Base-by-base conservation (phyloP, 1,140 invertebrate genomes). In the Drosophila subpulchrella region DNA sequence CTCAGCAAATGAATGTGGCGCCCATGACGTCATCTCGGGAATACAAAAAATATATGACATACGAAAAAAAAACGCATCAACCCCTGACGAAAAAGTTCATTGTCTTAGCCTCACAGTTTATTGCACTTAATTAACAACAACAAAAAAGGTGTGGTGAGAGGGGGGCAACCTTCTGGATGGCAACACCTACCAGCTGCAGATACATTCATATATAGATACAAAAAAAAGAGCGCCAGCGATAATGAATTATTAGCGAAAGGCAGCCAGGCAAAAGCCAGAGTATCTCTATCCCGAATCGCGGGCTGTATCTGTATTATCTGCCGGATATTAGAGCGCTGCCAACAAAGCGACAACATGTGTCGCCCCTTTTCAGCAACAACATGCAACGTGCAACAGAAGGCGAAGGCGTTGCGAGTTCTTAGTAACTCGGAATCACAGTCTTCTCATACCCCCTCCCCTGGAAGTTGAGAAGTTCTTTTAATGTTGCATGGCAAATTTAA, bases 401-500 rank as follows among this genome's bases (percentile, higher is more conserved):
- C 75, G 81, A 71, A 74, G 78, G 83, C 72, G 68, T 72, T 72
- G 65, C 66, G 13, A 72, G 65, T 72, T 72, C 68, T 46, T 48
- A 71, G 65, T 65, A 72, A 72, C 66, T 51, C 56, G 63, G 70
- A 78, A 78, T 75, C 83, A 68, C 83, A 54, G 83, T 42, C 47
- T 48, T 48, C 12, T 47, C 24, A 6, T 10, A 3, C 13, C 7
- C 13, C 13, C 1, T 0, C 12, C 27, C 6, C 51, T 32, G 56
- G 32, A 32, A 41, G 27, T 57, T 60, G 60, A 62, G 60, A 59
- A 63, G 46, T 75, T 63, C 66, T 75, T 75, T 88, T 83, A 88
- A 89, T 86, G 83, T 89, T 86, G 83, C 83, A 86, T 89, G 83
- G 84, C 79, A 86, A 89, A 89, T 89, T 89, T 84, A 89, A 89